Evolutionary conservation across 2,888 invertebrate species (phyloP).

Genomic region (Chrysolina americana): DNA sequence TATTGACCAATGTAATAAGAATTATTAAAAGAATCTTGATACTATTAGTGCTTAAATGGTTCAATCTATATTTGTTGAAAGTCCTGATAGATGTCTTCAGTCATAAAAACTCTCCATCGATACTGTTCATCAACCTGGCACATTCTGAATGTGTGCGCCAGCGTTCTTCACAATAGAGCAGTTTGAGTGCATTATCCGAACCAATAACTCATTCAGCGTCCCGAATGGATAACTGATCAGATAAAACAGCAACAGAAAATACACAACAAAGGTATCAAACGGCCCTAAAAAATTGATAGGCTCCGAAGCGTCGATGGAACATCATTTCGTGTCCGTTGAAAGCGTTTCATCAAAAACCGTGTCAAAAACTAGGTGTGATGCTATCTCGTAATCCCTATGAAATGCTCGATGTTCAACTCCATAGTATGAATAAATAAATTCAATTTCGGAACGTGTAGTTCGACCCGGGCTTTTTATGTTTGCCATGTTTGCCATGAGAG

Average conservation of each 20-base stretch:
- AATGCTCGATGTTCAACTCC: constrained; percentile 40
- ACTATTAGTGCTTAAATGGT: too few species aligned
- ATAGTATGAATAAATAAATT: constrained; percentile 52
- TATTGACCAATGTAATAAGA: too few species aligned
- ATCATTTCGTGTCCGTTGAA: constrained; percentile 25
- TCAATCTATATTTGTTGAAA: too few species aligned
- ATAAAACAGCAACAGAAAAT: constrained; percentile 41
- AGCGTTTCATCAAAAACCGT: constrained; percentile 35
- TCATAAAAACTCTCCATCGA: too few species aligned
- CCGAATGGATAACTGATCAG: constrained; percentile 42
- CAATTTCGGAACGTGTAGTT: constrained; percentile 47
- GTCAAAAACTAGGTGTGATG: constrained; percentile 33
- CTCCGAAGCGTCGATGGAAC: constrained; percentile 9
- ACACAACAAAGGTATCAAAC: constrained; percentile 41
- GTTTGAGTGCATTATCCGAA: constrained; percentile 35
- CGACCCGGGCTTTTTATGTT: constrained; percentile 42
- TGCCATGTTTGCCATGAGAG: constrained; percentile 26
- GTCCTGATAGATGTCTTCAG: too few species aligned
- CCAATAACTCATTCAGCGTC: constrained; percentile 37
- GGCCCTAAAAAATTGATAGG: constrained; percentile 44
- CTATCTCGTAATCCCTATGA: constrained; percentile 27
- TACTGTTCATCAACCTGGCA: neutral
- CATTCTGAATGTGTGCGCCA: neutral
- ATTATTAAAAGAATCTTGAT: too few species aligned
- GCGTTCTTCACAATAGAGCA: constrained; percentile 18